Conservation (phyloP, 1,140 invertebrate genomes). For the Nomia melanderi region DNA sequence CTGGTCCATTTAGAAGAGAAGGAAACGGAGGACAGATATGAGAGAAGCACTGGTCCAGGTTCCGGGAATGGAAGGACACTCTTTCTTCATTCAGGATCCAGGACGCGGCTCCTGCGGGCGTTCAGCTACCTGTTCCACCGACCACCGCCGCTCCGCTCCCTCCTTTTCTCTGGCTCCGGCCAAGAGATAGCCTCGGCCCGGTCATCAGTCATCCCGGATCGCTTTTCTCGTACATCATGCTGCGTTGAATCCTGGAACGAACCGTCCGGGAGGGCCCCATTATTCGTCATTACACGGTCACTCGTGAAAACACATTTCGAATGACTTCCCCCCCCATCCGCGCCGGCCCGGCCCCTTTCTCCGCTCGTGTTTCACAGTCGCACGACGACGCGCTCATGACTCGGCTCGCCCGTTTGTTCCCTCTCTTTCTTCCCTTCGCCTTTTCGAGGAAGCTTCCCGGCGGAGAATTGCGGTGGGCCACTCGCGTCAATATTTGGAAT, state of each 20-base stretch:
- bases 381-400: constrained; percentile 10
- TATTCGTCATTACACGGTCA: constrained; percentile 80
- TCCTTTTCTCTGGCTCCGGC: constrained; percentile 21
- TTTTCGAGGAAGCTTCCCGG: constrained; percentile 27
- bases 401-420: neutral
- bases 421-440: neutral
- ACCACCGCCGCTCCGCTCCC: no score
- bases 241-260: constrained; percentile 62
- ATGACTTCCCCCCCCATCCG: constrained; percentile 23
- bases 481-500: constrained; percentile 65
- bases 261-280: constrained; percentile 72
- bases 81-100: constrained; percentile 59
- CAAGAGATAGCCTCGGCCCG: constrained; percentile 39
- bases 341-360: neutral
- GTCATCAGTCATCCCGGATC: constrained; percentile 77
- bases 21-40: no score
- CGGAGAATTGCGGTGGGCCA: constrained; percentile 33
- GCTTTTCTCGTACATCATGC: constrained; percentile 68
- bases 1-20: no score
- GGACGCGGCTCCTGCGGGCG: constrained; percentile 47
- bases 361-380: constrained; percentile 58
- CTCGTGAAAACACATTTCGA: constrained; percentile 75
- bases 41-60: constrained; percentile 40
- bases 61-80: constrained; percentile 56
- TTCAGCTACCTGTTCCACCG: constrained; percentile 65